These are phyloP conservation scores for Scaptomyza tumidula DNA, from an alignment of 2,888 invertebrate genomes.

Conservation along the genomic window DNA sequence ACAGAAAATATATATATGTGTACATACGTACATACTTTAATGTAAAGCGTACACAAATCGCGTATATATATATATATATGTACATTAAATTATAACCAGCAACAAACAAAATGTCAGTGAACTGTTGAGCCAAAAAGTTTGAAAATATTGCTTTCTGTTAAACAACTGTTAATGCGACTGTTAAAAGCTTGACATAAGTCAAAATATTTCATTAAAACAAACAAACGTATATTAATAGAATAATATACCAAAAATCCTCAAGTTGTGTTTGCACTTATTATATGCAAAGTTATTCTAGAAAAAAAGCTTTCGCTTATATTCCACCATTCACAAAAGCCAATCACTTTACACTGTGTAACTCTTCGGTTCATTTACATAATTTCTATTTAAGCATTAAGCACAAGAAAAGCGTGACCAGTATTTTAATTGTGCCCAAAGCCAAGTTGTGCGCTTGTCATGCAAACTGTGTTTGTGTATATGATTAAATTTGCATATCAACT, in stretches of 20 bases:
- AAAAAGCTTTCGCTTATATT: neutral
- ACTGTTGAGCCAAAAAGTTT: slow-evolving; percentile 55
- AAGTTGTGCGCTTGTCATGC: slow-evolving; percentile 25
- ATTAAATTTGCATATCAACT: slow-evolving; percentile 13
- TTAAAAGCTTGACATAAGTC: no score
- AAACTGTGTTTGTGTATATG: slow-evolving; percentile 22
- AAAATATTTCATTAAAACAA: no score
- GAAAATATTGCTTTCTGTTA: slow-evolving; percentile 7
- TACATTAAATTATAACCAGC: slow-evolving; percentile 64
- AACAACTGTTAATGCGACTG: slow-evolving; percentile 8
- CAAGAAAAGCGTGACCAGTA: slow-evolving; percentile 76
- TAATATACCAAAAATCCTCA: no score
- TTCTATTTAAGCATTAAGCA: slow-evolving; percentile 53
- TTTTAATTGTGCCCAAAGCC: slow-evolving; percentile 32
- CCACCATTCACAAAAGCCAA: neutral
- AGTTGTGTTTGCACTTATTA: no score
- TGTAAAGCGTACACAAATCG: slow-evolving; percentile 8
- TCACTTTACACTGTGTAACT: slow-evolving; percentile 1
- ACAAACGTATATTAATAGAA: no score
- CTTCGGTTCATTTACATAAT: slow-evolving; percentile 47
- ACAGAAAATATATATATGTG: slow-evolving; percentile 28
- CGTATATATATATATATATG: slow-evolving; percentile 14
- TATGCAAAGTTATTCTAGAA: no score
- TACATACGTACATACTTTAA: slow-evolving; percentile 10
- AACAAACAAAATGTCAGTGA: slow-evolving; percentile 69